A percentile compares a stretch with the other conserved stretches of the same genome.
phyloP scores from a whole-genome alignment of 37 sponge, comb jelly and placozoan species.

The Spongilla lacustris region DNA sequence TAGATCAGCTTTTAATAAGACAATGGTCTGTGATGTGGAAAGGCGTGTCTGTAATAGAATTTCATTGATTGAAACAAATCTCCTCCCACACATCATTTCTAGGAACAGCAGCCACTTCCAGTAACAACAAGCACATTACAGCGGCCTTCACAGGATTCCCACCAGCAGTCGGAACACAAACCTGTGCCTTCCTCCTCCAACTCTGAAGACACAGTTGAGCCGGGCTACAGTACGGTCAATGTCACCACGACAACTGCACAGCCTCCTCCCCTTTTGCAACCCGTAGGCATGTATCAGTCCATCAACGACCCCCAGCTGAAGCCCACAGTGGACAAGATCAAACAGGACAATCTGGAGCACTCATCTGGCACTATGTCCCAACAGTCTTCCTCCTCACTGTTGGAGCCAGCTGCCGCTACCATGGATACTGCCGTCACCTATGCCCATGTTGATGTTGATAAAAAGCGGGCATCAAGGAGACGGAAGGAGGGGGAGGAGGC shows the following conservation, averaged over 20 bases:
- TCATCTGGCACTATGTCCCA: not conserved
- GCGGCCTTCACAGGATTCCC: not conserved
- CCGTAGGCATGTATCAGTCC: not conserved
- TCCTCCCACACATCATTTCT: not conserved
- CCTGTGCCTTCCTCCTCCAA: not conserved
- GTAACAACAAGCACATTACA: not conserved
- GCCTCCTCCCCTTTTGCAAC: not conserved
- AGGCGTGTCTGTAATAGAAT: not conserved
- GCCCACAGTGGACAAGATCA: not conserved
- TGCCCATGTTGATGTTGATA: constrained; percentile 19
- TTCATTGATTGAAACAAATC: not conserved
- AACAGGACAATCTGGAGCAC: not conserved
- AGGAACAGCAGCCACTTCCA: not conserved
- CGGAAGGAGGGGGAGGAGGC: constrained; percentile 9
- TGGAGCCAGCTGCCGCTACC: not conserved
- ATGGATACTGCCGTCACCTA: not conserved
- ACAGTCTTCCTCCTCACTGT: not conserved
- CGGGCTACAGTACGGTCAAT: not conserved
- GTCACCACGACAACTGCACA: not conserved
- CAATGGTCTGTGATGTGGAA: not conserved
- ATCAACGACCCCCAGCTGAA: not conserved
- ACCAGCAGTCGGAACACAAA: not conserved
- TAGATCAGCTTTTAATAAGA: too few relatives aligned
- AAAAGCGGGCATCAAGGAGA: constrained; percentile 21
- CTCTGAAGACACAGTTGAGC: not conserved